phyloP scores from a whole-genome alignment of 2,888 invertebrate genomes.

The Aphodius granarius region DNA sequence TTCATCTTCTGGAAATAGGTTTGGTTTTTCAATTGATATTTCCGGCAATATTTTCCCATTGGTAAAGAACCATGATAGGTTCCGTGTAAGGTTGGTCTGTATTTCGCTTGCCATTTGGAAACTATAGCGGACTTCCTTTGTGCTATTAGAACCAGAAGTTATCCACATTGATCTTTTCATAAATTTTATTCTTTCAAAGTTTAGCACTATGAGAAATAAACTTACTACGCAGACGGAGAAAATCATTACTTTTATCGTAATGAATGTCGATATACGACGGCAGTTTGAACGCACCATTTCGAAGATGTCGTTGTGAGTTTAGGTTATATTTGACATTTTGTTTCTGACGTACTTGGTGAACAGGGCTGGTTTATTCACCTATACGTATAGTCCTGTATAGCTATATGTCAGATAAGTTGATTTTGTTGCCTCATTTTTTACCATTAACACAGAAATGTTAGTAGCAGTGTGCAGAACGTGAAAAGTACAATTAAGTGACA shows the following conservation, averaged over 20 bases:
- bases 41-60: background rate
- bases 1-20: constrained; percentile 77
- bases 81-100: background rate
- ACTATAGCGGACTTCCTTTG: background rate
- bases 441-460: too few species aligned
- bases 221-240: background rate
- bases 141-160: background rate
- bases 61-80: background rate
- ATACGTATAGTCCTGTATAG: background rate
- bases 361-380: background rate
- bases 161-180: background rate
- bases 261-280: background rate
- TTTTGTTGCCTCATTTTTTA: too few species aligned
- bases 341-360: background rate
- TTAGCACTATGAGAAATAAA: background rate
- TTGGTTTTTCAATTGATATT: constrained; percentile 53
- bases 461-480: too few species aligned
- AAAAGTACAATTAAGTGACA: too few species aligned
- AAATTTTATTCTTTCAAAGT: background rate
- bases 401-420: too few species aligned
- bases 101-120: background rate
- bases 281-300: background rate
- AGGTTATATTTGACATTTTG: background rate
- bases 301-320: background rate
- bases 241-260: background rate